Conservation (phyloP, 2,888 invertebrate genomes). For the Diaphora mendica region DNA sequence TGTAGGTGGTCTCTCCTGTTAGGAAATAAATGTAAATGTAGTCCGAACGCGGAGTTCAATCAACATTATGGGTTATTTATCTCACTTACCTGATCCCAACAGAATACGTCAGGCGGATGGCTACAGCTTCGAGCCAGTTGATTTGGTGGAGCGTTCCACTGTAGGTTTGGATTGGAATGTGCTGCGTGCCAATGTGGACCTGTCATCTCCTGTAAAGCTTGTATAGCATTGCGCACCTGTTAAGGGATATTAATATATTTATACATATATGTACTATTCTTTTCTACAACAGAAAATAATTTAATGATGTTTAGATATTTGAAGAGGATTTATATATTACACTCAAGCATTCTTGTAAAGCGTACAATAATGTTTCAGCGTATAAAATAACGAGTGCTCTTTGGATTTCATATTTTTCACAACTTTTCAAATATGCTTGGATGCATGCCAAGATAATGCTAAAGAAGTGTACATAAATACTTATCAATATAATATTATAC, state of each 20-base stretch:
- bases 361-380: constrained; percentile 24
- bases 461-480: not conserved
- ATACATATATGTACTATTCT: constrained; percentile 10
- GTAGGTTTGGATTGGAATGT: constrained; percentile 93
- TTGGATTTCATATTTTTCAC: constrained; percentile 3
- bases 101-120: constrained; percentile 94
- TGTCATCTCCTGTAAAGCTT: constrained; percentile 93
- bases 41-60: not conserved
- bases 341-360: constrained; percentile 7
- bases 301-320: constrained; percentile 24
- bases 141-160: constrained; percentile 84
- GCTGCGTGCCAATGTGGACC: constrained; percentile 90
- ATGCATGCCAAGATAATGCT: not conserved
- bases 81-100: constrained; percentile 87
- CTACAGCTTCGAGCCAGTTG: constrained; percentile 92
- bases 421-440: not conserved
- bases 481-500: not conserved
- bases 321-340: constrained; percentile 9
- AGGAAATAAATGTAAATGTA: constrained; percentile 20
- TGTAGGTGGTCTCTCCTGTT: constrained; percentile 78
- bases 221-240: constrained; percentile 93
- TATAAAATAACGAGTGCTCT: constrained; percentile 5
- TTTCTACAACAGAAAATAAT: constrained; percentile 16
- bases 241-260: constrained; percentile 2
- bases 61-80: not conserved